phyloP scores from a whole-genome alignment of 2,888 invertebrate genomes.

The Empis stercorea region DNA sequence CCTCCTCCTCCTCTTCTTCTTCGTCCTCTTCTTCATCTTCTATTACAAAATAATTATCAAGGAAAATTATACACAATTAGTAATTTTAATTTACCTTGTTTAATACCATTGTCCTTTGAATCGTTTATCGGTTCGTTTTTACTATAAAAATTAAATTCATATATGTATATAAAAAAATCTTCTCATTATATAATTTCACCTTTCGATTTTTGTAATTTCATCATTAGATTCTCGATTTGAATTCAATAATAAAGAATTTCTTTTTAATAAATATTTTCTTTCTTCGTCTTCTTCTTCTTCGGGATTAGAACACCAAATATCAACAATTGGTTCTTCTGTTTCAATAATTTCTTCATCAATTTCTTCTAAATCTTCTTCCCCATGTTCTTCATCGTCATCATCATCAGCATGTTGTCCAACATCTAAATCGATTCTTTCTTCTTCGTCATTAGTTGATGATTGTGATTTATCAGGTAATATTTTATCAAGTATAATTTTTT shows the following conservation, averaged over 20 bases:
- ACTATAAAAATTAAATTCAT: not conserved
- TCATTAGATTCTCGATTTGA: not conserved
- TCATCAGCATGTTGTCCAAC: constrained; percentile 6
- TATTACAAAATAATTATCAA: not conserved
- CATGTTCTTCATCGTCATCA: constrained; percentile 19
- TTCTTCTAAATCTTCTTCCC: constrained; percentile 27
- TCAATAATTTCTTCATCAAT: constrained; percentile 5
- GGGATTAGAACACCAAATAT: constrained; percentile 37
- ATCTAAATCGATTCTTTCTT: constrained; percentile 3
- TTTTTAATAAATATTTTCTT: constrained; percentile 15
- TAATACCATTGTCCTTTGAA: not conserved
- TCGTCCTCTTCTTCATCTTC: constrained; percentile 10
- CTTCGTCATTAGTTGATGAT: constrained; percentile 14
- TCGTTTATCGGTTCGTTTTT: not conserved
- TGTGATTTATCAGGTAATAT: constrained; percentile 25
- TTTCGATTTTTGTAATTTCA: not conserved
- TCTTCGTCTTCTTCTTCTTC: constrained; percentile 26
- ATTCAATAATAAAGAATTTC: constrained; percentile 2
- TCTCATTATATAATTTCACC: not conserved
- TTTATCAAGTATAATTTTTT: constrained; percentile 31
- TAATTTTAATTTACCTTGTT: no score
- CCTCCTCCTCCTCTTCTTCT: constrained; percentile 10
- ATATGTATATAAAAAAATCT: no score
- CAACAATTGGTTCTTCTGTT: constrained; percentile 22
- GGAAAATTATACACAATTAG: no score